Conservation (phyloP, 2,888 invertebrate genomes). For the Rapana venosa region DNA sequence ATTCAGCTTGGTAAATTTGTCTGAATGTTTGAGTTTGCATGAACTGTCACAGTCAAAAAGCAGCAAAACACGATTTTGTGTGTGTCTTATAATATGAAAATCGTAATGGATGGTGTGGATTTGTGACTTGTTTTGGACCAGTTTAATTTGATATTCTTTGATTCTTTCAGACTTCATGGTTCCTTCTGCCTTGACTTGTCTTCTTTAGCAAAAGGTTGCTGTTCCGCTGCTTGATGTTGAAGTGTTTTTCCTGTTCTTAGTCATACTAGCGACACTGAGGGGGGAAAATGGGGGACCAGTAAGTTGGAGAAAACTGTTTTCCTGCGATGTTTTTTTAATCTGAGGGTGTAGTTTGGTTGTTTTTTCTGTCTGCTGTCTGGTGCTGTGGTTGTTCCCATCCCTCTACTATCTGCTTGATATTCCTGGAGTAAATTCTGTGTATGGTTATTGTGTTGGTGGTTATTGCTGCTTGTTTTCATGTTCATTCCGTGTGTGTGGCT, state of each 20-base stretch:
- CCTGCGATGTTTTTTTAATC: not conserved
- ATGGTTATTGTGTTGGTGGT: too few species aligned
- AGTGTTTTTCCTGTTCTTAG: slow-evolving; percentile 18
- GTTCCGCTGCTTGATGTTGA: slow-evolving; percentile 18
- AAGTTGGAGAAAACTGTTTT: not conserved
- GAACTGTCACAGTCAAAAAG: too few species aligned
- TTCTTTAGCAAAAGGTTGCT: slow-evolving; percentile 10
- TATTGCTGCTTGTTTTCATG: too few species aligned
- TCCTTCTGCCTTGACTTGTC: not conserved
- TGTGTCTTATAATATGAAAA: not conserved
- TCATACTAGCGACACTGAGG: not conserved
- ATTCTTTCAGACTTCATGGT: slow-evolving; percentile 28
- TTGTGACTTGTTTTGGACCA: not conserved
- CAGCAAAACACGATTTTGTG: not conserved
- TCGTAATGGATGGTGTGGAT: not conserved
- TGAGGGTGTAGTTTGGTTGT: slow-evolving; percentile 6
- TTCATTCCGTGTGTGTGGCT: too few species aligned
- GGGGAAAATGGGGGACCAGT: slow-evolving; percentile 22
- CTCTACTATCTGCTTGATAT: too few species aligned
- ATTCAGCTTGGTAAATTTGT: too few species aligned
- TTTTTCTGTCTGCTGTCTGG: not conserved
- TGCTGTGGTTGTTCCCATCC: too few species aligned
- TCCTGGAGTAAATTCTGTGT: too few species aligned
- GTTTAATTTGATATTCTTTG: not conserved
- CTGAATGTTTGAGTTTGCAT: too few species aligned